Evolutionary conservation across 2,888 invertebrate species (phyloP), one percentile per base, ranked within the genome.

Genomic region (Odontocolon sp.): DNA sequence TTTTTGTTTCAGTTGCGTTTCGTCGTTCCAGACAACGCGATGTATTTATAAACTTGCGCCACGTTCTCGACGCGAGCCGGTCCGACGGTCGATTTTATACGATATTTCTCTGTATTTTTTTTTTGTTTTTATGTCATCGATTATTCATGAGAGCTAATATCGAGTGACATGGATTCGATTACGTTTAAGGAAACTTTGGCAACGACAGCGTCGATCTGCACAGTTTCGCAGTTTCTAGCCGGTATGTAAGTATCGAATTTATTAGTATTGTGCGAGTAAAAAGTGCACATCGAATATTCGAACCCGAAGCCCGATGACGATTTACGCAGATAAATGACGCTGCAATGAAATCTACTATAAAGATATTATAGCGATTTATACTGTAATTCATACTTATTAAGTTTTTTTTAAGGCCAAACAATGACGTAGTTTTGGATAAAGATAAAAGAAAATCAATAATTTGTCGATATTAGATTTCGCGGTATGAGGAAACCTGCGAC

Each of bases 151-250:
- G 14, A 21, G n/a, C 31, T 36, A 45, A 75, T 8, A 5, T 21
- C 11, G 36, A 40, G 36, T 40, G 57, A 72, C 36, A 92, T 92
- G 91, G 85, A 86, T 78, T 85, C 88, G 61, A 83, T 83, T 70
- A 88, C 87, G 40, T 89, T 91, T 70, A 92, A 91, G 85, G 91
- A 91, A 64, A 78, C 91, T 64, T 86, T 93, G 57, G 92, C 92
- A 5, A 86, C 91, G 2, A 91, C 93, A 45, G 96, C 97, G 36
- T 95, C 96, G 52, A 91, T 94, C 75, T 94, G 95, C 79, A 96
- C 97, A 11, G 93, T 97, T 81, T 91, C 96, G 76, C 96, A 97
- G 88, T 97, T 96, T 92, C 91, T 97, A 82, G 95, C 96, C 74
- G 97, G 97, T 91, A 93, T 93, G 97, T 97, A 93, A 94, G 95